Conservation (phyloP, 2,888 invertebrate species). For the Spatulosminthurus flaviceps region DNA sequence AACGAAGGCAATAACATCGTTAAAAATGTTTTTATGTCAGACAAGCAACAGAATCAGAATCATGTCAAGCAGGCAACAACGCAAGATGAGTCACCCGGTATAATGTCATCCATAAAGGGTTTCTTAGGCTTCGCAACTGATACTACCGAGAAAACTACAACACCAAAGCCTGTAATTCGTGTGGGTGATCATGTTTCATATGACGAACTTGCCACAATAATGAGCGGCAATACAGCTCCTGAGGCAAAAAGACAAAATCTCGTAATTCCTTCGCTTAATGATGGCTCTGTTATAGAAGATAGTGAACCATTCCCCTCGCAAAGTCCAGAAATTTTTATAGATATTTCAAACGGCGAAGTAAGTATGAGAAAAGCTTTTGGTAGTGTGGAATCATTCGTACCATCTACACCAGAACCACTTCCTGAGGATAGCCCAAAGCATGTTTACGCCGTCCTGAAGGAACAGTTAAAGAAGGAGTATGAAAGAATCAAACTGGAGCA, state of each 20-base stretch:
- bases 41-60: not conserved
- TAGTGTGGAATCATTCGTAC: constrained; percentile 55
- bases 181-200: constrained; percentile 60
- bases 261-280: not conserved
- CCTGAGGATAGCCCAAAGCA: constrained; percentile 54
- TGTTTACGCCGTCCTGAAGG: constrained; percentile 56
- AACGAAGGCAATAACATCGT: constrained; percentile 39
- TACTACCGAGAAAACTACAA: not conserved
- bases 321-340: constrained; percentile 58
- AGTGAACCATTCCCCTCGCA: constrained; percentile 32
- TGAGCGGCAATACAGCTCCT: constrained; percentile 32
- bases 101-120: constrained; percentile 24
- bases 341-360: constrained; percentile 62
- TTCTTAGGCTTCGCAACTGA: constrained; percentile 4
- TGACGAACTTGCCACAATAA: constrained; percentile 49
- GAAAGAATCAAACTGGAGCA: constrained; percentile 58
- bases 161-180: constrained; percentile 51
- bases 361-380: constrained; percentile 61
- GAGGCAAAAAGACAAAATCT: not conserved
- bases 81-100: not conserved
- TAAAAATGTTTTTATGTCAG: constrained; percentile 30
- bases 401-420: constrained; percentile 46
- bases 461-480: constrained; percentile 54
- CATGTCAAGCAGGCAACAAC: not conserved
- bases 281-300: not conserved